A percentile compares a stretch with the other conserved stretches of the same genome.
phyloP scores from a whole-genome alignment of 2,113 vertebrate species.

The Tetraodon nigroviridis region DNA sequence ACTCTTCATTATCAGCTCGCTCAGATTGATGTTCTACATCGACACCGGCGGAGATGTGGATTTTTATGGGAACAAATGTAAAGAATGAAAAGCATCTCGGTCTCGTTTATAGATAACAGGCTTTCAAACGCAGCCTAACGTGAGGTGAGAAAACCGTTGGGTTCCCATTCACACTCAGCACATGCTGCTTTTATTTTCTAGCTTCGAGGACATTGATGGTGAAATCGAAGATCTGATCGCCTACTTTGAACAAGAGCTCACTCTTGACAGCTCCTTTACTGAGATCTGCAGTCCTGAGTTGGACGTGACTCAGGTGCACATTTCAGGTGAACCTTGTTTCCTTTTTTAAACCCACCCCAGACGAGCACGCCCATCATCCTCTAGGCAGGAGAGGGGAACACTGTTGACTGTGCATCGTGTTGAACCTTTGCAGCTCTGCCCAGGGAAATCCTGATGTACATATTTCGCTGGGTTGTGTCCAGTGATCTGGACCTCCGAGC shows the following conservation, averaged over 20 bases:
- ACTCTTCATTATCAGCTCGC: background rate
- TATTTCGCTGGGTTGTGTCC: constrained; percentile 98
- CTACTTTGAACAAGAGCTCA: constrained; percentile 91
- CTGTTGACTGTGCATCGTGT: no score
- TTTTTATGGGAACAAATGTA: no score
- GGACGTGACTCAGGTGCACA: constrained; percentile 84
- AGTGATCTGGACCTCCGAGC: constrained; percentile 93
- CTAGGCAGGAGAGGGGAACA: constrained; percentile 4
- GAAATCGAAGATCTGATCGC: constrained; percentile 88
- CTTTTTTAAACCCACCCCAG: background rate
- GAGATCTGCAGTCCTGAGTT: constrained; percentile 90
- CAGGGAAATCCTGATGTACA: constrained; percentile 93
- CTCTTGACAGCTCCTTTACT: constrained; percentile 80
- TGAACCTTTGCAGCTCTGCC: constrained; percentile 78
- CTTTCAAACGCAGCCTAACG: background rate
- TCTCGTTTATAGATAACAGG: no score
- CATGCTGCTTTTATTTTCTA: constrained; percentile 41
- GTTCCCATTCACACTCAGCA: background rate
- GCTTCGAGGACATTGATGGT: constrained; percentile 79
- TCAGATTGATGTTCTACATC: background rate
- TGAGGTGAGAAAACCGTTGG: background rate
- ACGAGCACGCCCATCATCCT: background rate
- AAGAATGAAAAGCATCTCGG: no score
- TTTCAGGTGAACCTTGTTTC: constrained; percentile 78
- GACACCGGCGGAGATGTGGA: background rate